phyloP scores from a whole-genome alignment of 2,888 invertebrate species.

The Tinea pellionella region DNA sequence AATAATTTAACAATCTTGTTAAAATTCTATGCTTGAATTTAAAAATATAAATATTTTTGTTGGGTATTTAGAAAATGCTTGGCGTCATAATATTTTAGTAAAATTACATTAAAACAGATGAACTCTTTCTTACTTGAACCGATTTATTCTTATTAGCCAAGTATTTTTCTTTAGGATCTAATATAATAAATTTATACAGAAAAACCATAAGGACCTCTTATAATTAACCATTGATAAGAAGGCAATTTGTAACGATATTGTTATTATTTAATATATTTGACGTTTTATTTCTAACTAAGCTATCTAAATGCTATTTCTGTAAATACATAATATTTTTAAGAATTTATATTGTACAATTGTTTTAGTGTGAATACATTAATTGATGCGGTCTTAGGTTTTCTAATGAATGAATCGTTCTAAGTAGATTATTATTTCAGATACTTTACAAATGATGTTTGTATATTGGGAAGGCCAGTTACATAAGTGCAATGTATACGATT shows the following conservation, averaged over 20 bases:
- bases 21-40: not conserved
- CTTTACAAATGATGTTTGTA: slow-evolving; percentile 22
- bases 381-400: not conserved
- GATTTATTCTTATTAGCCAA: not conserved
- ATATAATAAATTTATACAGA: slow-evolving; percentile 33
- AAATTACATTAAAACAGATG: not conserved
- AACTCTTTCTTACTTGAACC: too few species aligned
- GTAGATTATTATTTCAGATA: slow-evolving; percentile 41
- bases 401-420: not conserved
- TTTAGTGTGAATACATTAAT: slow-evolving; percentile 67
- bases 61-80: slow-evolving; percentile 7
- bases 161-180: not conserved
- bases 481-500: slow-evolving; percentile 72
- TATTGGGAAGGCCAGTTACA: slow-evolving; percentile 64
- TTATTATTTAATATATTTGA: slow-evolving; percentile 71
- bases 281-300: slow-evolving; percentile 67
- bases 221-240: slow-evolving; percentile 70
- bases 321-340: slow-evolving; percentile 62
- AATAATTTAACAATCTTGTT: slow-evolving; percentile 20
- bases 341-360: slow-evolving; percentile 64
- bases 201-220: slow-evolving; percentile 71
- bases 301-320: slow-evolving; percentile 62
- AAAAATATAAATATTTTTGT: not conserved
- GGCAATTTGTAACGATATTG: slow-evolving; percentile 68
- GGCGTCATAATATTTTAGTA: not conserved